A percentile compares a stretch with the other conserved stretches of the same genome.
Evolutionary conservation across 2,888 invertebrate genomes (phyloP).

Genomic region (Lithosia quadra): DNA sequence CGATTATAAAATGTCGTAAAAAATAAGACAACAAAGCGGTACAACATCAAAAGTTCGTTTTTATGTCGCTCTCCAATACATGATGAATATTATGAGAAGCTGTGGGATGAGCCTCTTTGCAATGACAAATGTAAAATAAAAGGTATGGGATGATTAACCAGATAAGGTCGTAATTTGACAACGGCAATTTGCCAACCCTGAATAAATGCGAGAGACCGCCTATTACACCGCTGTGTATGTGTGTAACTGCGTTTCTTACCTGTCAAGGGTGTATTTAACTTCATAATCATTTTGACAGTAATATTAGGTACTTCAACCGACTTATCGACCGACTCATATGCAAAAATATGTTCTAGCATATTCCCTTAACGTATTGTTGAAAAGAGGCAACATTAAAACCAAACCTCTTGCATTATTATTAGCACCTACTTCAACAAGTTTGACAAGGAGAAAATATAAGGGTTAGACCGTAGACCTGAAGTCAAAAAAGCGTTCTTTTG

Average conservation of each 20-base stretch:
- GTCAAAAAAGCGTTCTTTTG: too few species aligned
- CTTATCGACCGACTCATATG: too few species aligned
- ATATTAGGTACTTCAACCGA: too few species aligned
- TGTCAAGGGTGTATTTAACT: not conserved
- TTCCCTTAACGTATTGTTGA: too few species aligned
- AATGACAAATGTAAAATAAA: slow-evolving; percentile 62
- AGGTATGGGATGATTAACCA: slow-evolving; percentile 59
- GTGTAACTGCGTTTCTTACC: not conserved
- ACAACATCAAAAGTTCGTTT: not conserved
- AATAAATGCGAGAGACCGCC: slow-evolving; percentile 44
- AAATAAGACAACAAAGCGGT: not conserved
- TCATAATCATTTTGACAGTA: too few species aligned
- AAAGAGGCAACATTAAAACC: too few species aligned
- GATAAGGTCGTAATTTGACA: slow-evolving; percentile 67
- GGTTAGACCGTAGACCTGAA: too few species aligned
- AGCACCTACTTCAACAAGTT: too few species aligned
- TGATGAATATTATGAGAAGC: slow-evolving; percentile 58
- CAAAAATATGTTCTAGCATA: too few species aligned
- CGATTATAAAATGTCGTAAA: not conserved
- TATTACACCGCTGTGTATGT: slow-evolving; percentile 47
- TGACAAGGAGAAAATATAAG: too few species aligned
- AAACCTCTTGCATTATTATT: too few species aligned
- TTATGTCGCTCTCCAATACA: slow-evolving; percentile 32
- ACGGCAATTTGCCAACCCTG: slow-evolving; percentile 66
- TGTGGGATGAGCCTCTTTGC: slow-evolving; percentile 50